A percentile compares a stretch with the other conserved stretches of the same genome.
These are phyloP conservation scores for Eilema caniola DNA, from an alignment of 2,888 invertebrate species.

Conservation along the genomic window DNA sequence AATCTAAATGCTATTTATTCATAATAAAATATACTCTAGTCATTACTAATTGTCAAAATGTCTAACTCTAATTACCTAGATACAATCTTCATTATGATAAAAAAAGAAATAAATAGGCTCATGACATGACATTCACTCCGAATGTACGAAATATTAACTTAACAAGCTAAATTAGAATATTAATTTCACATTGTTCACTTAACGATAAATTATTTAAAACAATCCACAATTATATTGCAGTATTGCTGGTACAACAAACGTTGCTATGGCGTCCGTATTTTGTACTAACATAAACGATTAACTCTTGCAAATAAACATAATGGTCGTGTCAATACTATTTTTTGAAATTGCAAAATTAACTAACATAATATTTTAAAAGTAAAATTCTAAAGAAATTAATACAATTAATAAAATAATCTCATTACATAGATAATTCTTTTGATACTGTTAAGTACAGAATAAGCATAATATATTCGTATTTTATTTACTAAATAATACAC, in stretches of 20 bases:
- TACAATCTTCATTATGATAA: constrained; percentile 75
- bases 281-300: constrained; percentile 72
- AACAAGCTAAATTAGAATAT: constrained; percentile 69
- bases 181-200: constrained; percentile 71
- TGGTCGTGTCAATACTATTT: constrained; percentile 19
- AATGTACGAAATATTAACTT: constrained; percentile 74
- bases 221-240: constrained; percentile 81
- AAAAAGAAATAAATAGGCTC: constrained; percentile 84
- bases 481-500: constrained; percentile 46
- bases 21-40: constrained; percentile 69
- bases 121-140: constrained; percentile 78
- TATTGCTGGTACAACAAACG: constrained; percentile 69
- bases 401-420: constrained; percentile 50
- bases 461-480: constrained; percentile 43
- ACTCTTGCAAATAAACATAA: constrained; percentile 24
- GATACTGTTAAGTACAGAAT: constrained; percentile 63
- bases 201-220: constrained; percentile 65
- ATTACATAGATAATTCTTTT: constrained; percentile 37
- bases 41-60: constrained; percentile 76
- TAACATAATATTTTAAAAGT: constrained; percentile 15
- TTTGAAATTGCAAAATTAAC: constrained; percentile 14
- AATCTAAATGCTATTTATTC: constrained; percentile 62
- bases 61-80: constrained; percentile 69
- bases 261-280: constrained; percentile 77
- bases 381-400: constrained; percentile 35